Conservation (phyloP, 2,797 vertebrate species). For the Sebastes nivosus region DNA sequence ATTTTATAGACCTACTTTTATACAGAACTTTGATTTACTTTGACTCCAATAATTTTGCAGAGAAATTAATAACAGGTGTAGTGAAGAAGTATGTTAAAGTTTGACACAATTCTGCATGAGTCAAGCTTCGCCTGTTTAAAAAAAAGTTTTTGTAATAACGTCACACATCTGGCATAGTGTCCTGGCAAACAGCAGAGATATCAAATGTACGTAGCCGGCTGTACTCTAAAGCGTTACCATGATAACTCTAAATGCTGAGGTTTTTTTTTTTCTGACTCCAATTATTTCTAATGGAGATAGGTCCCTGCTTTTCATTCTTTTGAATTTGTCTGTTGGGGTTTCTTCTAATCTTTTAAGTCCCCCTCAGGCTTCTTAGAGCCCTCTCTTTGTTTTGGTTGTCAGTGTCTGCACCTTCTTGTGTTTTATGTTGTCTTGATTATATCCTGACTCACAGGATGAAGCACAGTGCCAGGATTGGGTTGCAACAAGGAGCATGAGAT, state of each 20-base stretch:
- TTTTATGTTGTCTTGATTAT: conserved; percentile 54
- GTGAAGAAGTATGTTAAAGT: no score
- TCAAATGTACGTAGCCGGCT: accelerated
- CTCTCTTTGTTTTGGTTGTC: conserved; percentile 34
- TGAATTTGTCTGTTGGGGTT: neutral
- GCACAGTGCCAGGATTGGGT: conserved; percentile 26
- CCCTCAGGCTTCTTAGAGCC: conserved; percentile 6
- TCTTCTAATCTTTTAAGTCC: conserved; percentile 20
- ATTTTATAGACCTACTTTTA: no score
- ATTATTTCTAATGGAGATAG: neutral
- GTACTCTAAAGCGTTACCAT: no score
- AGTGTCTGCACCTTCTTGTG: conserved; percentile 25
- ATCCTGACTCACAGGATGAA: conserved; percentile 37
- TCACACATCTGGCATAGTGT: no score
- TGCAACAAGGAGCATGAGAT: conserved; percentile 50
- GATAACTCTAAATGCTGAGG: neutral
- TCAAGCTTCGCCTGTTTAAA: no score
- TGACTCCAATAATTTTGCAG: no score
- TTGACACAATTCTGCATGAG: no score
- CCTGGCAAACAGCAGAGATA: no score
- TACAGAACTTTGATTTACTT: no score
- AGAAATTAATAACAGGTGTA: no score
- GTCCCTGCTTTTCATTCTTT: neutral
- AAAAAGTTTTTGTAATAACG: no score
- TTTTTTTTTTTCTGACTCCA: neutral